These are phyloP conservation scores for Crioceris asparagi DNA, from an alignment of 2,888 invertebrate species.

Conservation along the genomic window DNA sequence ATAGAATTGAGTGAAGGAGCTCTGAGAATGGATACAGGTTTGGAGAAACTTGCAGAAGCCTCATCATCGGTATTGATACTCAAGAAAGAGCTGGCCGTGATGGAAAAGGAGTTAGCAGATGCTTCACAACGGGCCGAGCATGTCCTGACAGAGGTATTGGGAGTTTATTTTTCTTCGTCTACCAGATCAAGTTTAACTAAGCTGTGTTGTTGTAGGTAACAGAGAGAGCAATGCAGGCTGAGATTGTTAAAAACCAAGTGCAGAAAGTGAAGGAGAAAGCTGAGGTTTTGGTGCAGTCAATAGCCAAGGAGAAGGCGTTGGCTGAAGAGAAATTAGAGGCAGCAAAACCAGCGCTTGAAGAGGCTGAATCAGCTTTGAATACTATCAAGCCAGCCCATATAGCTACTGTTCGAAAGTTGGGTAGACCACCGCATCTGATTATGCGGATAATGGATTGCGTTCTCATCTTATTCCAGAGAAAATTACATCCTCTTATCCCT, in stretches of 20 bases:
- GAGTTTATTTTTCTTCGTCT: not conserved
- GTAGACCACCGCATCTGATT: constrained; percentile 90
- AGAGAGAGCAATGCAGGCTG: constrained; percentile 88
- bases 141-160: constrained; percentile 61
- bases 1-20: constrained; percentile 85
- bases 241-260: constrained; percentile 90
- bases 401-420: constrained; percentile 84
- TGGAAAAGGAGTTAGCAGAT: constrained; percentile 87
- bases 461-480: constrained; percentile 81
- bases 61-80: constrained; percentile 86
- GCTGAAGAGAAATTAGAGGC: constrained; percentile 92
- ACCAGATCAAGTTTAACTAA: not conserved
- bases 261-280: constrained; percentile 94
- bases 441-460: constrained; percentile 99
- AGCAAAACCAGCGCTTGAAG: constrained; percentile 89
- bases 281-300: constrained; percentile 74
- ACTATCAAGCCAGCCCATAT: constrained; percentile 97
- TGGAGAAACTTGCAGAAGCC: constrained; percentile 91
- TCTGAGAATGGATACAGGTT: constrained; percentile 86
- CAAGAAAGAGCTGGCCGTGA: constrained; percentile 83
- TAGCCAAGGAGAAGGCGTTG: constrained; percentile 79
- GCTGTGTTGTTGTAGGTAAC: constrained; percentile 49
- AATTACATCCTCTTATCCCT: constrained; percentile 67
- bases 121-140: constrained; percentile 88
- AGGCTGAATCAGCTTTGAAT: constrained; percentile 88